Base-by-base conservation (phyloP, 2,797 vertebrate genomes). In the Vespertilio murinus region DNA sequence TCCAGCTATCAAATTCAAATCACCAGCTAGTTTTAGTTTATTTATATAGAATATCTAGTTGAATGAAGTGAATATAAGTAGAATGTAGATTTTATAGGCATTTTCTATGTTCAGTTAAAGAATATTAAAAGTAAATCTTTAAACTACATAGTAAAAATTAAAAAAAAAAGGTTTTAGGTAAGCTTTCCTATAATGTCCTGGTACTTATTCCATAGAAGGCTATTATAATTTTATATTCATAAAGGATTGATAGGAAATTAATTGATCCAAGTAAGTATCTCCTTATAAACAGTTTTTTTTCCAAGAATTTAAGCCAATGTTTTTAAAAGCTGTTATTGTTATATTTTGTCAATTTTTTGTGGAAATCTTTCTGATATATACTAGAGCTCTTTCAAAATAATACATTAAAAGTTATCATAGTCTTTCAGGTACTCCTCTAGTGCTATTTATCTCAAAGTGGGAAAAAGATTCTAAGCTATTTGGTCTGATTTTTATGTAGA, bases 11-110 rank as follows among this genome's bases (percentile, higher is more conserved):
- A 80, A 65, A 93, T 94, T 93, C 3, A 88, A 88, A 77, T 88
- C 9, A n/a, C 18, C 69, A 28, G 11, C 90, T 67, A 79, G 23
- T 90, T 96, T 96, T 25, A 95, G 75, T 94, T 79, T 7, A 74
- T 83, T 90, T 91, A 78, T 67, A 16, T 71, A 70, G 20, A 89
- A 67, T 49, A 52, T 3, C 85, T 92, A 71, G 2, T 61, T 78
- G 35, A 92, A 75, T 92, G 4, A 92, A 87, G 8, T 71, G 10
- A 79, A 0, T 64, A 33, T 47, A 83, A 82, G 73, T 28, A 71
- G 23, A 75, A 88, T 88, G 11, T 9, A 85, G 35, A 78, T 69
- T 92, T 65, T 82, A 1, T 73, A 77, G n/a, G 78, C 1, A 86
- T 33, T 83, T 93, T 73, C 73, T 92, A 7, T 33, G 13, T 30